These are phyloP conservation scores for Jaculus jaculus DNA, from an alignment of 2,113 vertebrate species.

Conservation along the genomic window DNA sequence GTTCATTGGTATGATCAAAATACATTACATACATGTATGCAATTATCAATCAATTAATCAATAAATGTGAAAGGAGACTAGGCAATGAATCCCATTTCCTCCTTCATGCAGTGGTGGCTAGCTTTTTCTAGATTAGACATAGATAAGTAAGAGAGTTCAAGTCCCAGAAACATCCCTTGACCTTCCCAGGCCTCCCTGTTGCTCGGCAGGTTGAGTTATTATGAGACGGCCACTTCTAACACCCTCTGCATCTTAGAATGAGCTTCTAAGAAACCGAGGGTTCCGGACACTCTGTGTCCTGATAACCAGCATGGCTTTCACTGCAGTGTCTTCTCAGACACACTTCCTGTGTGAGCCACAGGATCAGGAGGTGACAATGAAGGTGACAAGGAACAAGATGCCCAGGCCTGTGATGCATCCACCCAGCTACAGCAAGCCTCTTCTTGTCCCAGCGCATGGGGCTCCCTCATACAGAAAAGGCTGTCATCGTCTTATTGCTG, in stretches of 20 bases:
- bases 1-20: too few relatives aligned
- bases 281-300: not conserved
- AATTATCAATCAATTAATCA: too few relatives aligned
- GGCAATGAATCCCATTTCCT: not conserved
- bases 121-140: not conserved
- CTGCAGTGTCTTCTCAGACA: not conserved
- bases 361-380: not conserved
- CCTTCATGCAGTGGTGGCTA: not conserved
- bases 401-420: not conserved
- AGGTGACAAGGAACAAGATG: not conserved
- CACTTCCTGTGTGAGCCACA: not conserved
- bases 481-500: conserved; percentile 41
- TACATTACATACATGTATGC: too few relatives aligned
- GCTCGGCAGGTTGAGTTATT: not conserved
- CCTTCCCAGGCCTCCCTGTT: not conserved
- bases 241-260: not conserved
- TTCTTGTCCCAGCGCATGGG: not conserved
- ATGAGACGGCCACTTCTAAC: too few relatives aligned
- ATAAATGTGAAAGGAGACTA: too few relatives aligned
- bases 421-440: not conserved
- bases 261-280: not conserved
- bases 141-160: too few relatives aligned
- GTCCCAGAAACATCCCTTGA: not conserved
- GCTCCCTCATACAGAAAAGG: not conserved
- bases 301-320: not conserved